Base-by-base conservation (phyloP, 64 coral and sea anemone species). In the Trachythela sp. region DNA sequence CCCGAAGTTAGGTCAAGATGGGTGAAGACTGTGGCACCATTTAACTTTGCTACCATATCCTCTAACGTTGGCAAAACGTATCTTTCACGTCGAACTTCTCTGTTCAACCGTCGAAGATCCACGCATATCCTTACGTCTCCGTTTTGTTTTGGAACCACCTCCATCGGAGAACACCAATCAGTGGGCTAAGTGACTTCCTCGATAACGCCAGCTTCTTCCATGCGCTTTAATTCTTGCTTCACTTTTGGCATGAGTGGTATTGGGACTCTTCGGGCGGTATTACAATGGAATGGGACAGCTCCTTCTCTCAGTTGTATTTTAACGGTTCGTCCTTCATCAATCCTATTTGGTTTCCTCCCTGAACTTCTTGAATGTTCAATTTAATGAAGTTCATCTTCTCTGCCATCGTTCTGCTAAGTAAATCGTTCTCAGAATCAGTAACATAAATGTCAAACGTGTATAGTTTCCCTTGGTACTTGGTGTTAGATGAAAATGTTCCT, bases 161-260 rank as follows among this genome's bases (percentile, higher is more conserved):
- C 86, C 3, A 87, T 64, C 30, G 86, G 86, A 7, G 31, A 36
- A 64, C 34, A 87, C 51, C 86, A 87, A 34, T 64, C 86, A 15
- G 86, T 87, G 17, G 86, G 86, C 26, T 31, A 27, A 2, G 48
- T 52, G 14, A 64, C 86, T 64, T 87, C 36, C 13, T 51, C 24
- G 17, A 87, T 50, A 24, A 36, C 31, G n/a, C 86, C 86, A 58
- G 11, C 20, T 70, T 29, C 9, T 52, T 87, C 31, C 45, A 87
- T 54, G 20, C 51, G 35, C 40, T 67, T 40, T n/a, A 87, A 42
- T 39, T 87, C 51, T 39, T 34, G 30, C 60, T 87, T 64, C 33
- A 87, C 52, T 68, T 87, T 87, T 40, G 86, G 86, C 24, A 87
- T 54, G 18, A 87, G 32, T 87, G 86, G 86, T 33, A 87, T 29